These are phyloP conservation scores for Poicephalus meyeri DNA, from an alignment of 2,113 vertebrate genomes.

Conservation along the genomic window DNA sequence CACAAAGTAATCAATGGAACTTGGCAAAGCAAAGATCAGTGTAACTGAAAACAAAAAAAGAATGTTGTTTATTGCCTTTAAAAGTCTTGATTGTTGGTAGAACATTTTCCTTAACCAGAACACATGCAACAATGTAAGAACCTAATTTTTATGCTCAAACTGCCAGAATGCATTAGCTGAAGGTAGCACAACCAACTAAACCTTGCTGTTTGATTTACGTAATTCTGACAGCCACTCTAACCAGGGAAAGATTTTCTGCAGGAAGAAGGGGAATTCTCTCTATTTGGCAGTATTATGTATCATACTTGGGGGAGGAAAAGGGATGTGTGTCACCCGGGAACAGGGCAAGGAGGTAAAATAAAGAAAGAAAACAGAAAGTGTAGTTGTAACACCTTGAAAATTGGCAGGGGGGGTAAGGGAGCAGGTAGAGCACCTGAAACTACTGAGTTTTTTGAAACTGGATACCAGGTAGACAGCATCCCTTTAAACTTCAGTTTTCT, in stretches of 20 bases:
- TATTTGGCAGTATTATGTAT: neutral
- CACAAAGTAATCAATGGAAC: neutral
- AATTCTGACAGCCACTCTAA: fast-evolving
- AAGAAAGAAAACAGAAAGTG: neutral
- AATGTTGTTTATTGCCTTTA: neutral
- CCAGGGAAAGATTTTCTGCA: neutral
- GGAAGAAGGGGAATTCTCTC: neutral
- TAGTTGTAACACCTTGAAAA: neutral
- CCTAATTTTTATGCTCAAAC: neutral
- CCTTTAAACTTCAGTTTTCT: conserved; percentile 36
- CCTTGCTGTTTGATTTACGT: neutral
- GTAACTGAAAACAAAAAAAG: neutral
- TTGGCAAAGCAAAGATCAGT: neutral
- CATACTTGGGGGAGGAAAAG: neutral
- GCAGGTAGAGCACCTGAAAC: neutral
- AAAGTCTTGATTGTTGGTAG: neutral
- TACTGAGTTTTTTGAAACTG: neutral
- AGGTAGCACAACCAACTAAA: neutral
- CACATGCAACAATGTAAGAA: neutral
- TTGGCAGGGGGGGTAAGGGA: conserved; percentile 3
- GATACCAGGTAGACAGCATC: neutral
- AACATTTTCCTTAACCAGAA: neutral
- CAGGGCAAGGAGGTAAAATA: neutral
- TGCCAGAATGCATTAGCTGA: neutral
- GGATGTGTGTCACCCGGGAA: neutral